phyloP scores from a whole-genome alignment of 1,140 invertebrate genomes.

The Drosophila nigromelanica region DNA sequence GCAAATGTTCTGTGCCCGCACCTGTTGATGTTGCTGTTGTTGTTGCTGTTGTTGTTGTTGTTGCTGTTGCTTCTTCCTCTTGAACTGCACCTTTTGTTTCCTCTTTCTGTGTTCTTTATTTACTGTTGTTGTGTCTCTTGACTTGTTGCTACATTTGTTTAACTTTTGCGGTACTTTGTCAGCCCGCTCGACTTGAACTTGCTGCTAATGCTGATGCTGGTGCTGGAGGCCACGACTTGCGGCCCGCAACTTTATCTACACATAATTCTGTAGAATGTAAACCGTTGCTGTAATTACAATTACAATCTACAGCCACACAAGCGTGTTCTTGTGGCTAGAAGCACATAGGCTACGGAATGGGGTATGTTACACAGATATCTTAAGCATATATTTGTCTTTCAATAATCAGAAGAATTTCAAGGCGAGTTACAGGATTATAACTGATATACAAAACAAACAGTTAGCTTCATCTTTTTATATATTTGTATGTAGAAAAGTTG shows the following conservation, averaged over 20 bases:
- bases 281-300: conserved; percentile 64
- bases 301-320: conserved; percentile 33
- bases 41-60: conserved; percentile 13
- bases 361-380: conserved; percentile 14
- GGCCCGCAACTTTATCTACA: conserved; percentile 66
- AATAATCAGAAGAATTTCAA: conserved; percentile 8
- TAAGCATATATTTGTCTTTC: conserved; percentile 11
- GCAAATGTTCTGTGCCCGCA: conserved; percentile 40
- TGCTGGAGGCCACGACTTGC: conserved; percentile 24
- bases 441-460: neutral
- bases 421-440: neutral
- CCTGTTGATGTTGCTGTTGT: conserved; percentile 21
- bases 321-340: conserved; percentile 15
- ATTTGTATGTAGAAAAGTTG: no score
- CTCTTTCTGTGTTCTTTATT: conserved; percentile 20
- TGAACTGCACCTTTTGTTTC: conserved; percentile 33
- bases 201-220: conserved; percentile 27
- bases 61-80: conserved; percentile 7
- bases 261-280: conserved; percentile 52
- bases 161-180: conserved; percentile 79
- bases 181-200: conserved; percentile 79
- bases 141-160: conserved; percentile 72
- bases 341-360: conserved; percentile 11
- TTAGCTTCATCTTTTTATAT: no score
- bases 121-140: conserved; percentile 11